Conservation (phyloP, 2,113 vertebrate genomes). For the Prinia subflava region DNA sequence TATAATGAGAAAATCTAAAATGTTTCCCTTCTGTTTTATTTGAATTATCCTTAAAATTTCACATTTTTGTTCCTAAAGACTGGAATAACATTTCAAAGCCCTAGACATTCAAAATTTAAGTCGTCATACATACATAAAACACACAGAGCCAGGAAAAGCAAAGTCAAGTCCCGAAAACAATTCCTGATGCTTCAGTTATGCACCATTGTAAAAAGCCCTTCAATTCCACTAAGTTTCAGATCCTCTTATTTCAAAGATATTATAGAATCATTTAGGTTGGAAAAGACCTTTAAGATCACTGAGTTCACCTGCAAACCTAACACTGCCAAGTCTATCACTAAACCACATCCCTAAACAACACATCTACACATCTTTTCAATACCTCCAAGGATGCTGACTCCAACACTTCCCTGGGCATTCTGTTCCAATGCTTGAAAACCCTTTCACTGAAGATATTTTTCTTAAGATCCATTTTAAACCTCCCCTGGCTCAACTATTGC, state of each 20-base stretch:
- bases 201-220: neutral
- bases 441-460: no score
- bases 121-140: neutral
- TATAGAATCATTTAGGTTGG: no score
- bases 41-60: neutral
- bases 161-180: neutral
- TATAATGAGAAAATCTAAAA: neutral
- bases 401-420: no score
- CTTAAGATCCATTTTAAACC: no score
- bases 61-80: neutral
- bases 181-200: neutral
- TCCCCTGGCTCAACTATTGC: no score
- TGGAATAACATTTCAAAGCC: neutral
- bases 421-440: no score
- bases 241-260: neutral
- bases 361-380: no score
- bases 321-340: no score
- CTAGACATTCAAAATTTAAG: neutral
- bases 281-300: no score
- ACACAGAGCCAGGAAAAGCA: neutral
- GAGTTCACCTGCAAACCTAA: no score
- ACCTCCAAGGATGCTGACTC: no score
- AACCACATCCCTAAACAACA: no score
- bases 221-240: neutral
- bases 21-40: neutral